These are phyloP conservation scores for Oreochromis grahami DNA, from an alignment of 2,797 vertebrate genomes.

Conservation along the genomic window DNA sequence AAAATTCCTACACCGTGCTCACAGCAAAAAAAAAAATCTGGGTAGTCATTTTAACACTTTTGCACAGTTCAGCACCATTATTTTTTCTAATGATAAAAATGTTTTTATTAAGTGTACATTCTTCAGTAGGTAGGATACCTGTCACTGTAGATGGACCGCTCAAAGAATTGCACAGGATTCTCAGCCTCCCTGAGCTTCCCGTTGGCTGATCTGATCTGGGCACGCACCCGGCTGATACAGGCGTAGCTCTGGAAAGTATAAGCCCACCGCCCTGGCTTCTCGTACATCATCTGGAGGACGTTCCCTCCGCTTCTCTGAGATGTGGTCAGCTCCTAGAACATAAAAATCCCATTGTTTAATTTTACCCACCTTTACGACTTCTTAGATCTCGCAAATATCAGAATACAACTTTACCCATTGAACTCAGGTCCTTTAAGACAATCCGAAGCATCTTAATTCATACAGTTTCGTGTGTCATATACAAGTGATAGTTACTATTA, in stretches of 20 bases:
- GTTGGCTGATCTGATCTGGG: conserved; percentile 80
- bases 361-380: not conserved
- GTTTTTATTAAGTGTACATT: not conserved
- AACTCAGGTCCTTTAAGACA: not conserved
- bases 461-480: not conserved
- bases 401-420: not conserved
- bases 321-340: conserved; percentile 81
- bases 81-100: not conserved
- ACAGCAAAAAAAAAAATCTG: not conserved
- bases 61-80: not conserved
- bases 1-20: not conserved
- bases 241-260: conserved; percentile 94
- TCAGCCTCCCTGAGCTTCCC: conserved; percentile 75
- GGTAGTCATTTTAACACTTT: not conserved
- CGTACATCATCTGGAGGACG: conserved; percentile 91
- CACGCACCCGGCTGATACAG: conserved; percentile 88
- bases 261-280: conserved; percentile 91
- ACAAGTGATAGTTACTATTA: not conserved
- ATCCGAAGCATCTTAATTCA: not conserved
- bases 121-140: conserved; percentile 70
- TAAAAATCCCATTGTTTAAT: not conserved
- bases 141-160: conserved; percentile 94
- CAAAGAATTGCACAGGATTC: conserved; percentile 86
- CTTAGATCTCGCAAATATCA: not conserved
- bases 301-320: conserved; percentile 92